phyloP scores from a whole-genome alignment of 2,888 invertebrate species.

The Aporophyla lueneburgensis region DNA sequence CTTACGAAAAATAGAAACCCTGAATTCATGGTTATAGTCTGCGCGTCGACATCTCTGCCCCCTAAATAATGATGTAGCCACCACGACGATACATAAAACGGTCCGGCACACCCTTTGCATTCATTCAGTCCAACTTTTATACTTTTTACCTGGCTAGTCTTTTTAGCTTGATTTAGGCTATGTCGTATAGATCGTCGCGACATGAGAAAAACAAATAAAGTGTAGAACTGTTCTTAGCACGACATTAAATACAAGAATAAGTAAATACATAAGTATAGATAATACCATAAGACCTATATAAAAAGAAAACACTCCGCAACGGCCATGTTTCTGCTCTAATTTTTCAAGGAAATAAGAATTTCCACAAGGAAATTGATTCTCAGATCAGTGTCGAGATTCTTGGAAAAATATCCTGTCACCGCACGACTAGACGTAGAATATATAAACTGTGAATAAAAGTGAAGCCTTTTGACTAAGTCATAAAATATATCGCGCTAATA shows the following conservation, averaged over 20 bases:
- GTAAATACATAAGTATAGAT: background rate
- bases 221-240: background rate
- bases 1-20: too few species aligned
- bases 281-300: background rate
- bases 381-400: conserved; percentile 29
- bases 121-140: background rate
- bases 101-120: background rate
- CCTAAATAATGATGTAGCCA: background rate
- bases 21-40: too few species aligned
- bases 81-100: background rate
- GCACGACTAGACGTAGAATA: background rate
- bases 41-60: too few species aligned
- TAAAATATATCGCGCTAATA: background rate
- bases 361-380: conserved; percentile 45
- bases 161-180: background rate
- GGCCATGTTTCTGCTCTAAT: background rate
- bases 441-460: background rate
- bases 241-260: background rate
- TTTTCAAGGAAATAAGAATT: conserved; percentile 31
- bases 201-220: background rate
- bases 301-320: background rate
- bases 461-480: background rate
- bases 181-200: background rate
- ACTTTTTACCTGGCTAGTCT: background rate
- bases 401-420: conserved; percentile 15